Conservation (phyloP, 1,140 invertebrate genomes). For the Lepidotrigona ventralis region DNA sequence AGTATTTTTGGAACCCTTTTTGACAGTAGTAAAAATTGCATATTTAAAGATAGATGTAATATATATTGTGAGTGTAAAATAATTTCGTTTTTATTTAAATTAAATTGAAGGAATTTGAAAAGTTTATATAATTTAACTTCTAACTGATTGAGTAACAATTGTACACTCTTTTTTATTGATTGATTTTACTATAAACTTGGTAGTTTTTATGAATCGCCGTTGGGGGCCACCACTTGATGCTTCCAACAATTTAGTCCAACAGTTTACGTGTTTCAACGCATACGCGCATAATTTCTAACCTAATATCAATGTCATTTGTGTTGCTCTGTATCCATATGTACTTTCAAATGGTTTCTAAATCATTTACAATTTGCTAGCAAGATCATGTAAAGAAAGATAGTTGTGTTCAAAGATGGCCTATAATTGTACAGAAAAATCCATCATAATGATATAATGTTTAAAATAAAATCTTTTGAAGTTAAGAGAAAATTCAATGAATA, state of each 20-base stretch:
- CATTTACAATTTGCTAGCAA: not conserved
- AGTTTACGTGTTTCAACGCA: not conserved
- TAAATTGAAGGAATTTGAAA: not conserved
- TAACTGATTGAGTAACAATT: not conserved
- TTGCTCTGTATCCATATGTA: constrained; percentile 19
- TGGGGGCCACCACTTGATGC: not conserved
- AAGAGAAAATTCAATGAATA: not conserved
- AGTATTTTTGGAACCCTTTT: constrained; percentile 35
- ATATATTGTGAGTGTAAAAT: not conserved
- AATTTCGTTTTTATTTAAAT: not conserved
- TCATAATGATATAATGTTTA: constrained; percentile 24
- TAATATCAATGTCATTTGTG: constrained; percentile 31
- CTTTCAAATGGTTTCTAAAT: constrained; percentile 2
- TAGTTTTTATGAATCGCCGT: constrained; percentile 1
- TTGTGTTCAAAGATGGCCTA: constrained; percentile 10
- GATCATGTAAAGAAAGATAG: constrained; percentile 9
- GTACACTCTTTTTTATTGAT: not conserved
- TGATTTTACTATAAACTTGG: not conserved
- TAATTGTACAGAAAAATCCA: not conserved
- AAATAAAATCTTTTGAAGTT: not conserved
- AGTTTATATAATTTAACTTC: not conserved
- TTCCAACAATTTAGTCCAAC: constrained; percentile 2
- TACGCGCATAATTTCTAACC: constrained; percentile 46
- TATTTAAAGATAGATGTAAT: not conserved
- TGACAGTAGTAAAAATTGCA: not conserved